Base-by-base conservation (phyloP, 2,888 invertebrate species). In the Arctia plantaginis region DNA sequence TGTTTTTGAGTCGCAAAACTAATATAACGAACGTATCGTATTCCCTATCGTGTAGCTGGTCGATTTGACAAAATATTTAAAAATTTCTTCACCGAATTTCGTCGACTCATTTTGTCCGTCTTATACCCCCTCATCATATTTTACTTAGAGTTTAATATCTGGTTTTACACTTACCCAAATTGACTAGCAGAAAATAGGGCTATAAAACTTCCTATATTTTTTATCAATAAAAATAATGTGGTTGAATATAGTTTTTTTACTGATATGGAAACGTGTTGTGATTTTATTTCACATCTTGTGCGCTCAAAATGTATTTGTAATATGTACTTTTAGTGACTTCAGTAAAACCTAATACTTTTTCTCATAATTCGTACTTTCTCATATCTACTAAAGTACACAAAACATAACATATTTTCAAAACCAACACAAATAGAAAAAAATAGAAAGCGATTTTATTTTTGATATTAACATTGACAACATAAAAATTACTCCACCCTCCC, bases 151-250 rank as follows among this genome's bases (percentile, higher is more conserved):
- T 33, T 27, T 33, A 59, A 27, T 12, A 39, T n/a, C 2, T 41
- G n/a, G 8, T 62, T 70, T 62, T 70, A 59, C 23, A 8, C 6
- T 18, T 15, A 35, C 15, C 35, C 39, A 69, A 55, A 39, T 39
- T n/a, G 51, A 39, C 27, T 39, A 27, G 15, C 10, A 59, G 59
- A 33, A 64, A 44, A n/a, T 55, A 12, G 15, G 35, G 55, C 55
- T 15, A 69, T 69, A 59, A 69, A 59, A 15, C 35, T 69, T 35
- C n/a, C 35, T 3, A 69, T 69, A 33, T 69, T 33, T 68, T 69
- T 55, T 69, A 51, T n/a, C 55, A 69, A 69, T 55, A 33, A 51
- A 69, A 55, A 27, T 55, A n/a, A 3, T 12, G n/a, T 4, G 15
- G 18, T 62, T 30, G 55, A 55, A 55, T 55, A 15, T 13, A n/a